A percentile compares a stretch with the other conserved stretches of the same genome.
phyloP scores from a whole-genome alignment of 1,140 invertebrate genomes.

The Trigoniulus corallinus region DNA sequence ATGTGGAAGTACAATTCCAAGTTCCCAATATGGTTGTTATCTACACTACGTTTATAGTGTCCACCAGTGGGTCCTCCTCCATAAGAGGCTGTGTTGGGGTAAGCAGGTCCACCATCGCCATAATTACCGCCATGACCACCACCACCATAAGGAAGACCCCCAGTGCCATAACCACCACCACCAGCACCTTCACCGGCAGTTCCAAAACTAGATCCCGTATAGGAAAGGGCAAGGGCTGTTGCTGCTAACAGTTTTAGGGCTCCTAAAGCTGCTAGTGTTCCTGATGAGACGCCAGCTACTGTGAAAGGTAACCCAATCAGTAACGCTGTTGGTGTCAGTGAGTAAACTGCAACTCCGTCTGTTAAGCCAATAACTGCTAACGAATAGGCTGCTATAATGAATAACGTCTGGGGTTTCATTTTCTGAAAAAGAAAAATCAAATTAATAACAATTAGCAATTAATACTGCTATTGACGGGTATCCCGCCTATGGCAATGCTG shows the following conservation, averaged over 20 bases:
- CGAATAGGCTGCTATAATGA: background rate
- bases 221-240: slow-evolving; percentile 4
- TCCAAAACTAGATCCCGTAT: background rate
- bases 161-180: background rate
- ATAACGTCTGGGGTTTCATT: background rate
- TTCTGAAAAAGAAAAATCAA: background rate
- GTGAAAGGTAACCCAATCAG: slow-evolving; percentile 5
- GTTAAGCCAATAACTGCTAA: background rate
- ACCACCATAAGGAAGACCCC: background rate
- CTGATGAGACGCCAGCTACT: slow-evolving; percentile 6
- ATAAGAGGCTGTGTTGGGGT: background rate
- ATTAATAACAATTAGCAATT: background rate
- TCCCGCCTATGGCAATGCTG: background rate
- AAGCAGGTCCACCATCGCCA: background rate
- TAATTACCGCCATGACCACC: background rate
- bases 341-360: background rate
- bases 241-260: slow-evolving; percentile 8
- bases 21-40: slow-evolving; percentile 1
- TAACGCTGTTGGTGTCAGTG: background rate
- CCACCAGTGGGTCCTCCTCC: too few relatives aligned
- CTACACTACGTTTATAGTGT: background rate
- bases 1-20: slow-evolving; percentile 9
- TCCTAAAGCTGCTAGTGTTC: slow-evolving; percentile 6
- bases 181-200: background rate
- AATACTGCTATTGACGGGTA: background rate